Conservation (phyloP, 1,140 invertebrate species). For the Spodoptera frugiperda region DNA sequence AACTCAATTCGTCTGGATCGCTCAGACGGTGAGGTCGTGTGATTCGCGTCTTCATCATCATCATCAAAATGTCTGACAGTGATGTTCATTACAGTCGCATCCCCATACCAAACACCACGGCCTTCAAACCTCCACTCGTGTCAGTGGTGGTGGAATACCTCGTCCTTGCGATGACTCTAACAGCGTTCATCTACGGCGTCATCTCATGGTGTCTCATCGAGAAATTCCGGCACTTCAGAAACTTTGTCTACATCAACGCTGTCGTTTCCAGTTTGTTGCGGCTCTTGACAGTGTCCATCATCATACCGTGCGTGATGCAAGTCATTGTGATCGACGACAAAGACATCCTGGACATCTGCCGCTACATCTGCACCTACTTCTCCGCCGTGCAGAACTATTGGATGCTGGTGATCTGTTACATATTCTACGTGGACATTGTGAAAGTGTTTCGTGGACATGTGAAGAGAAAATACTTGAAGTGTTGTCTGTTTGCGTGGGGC, state of each 20-base stretch:
- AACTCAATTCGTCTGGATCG: no score
- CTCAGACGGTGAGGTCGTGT: no score
- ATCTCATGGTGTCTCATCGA: conserved; percentile 4
- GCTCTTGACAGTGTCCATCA: not conserved
- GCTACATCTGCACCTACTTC: conserved; percentile 14
- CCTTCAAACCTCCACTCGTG: not conserved
- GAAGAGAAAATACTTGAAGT: conserved; percentile 15
- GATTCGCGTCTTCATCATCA: no score
- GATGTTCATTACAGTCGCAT: no score
- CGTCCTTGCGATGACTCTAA: not conserved
- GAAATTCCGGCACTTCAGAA: conserved; percentile 23
- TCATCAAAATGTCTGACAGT: no score
- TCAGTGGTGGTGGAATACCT: not conserved
- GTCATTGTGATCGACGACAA: no score
- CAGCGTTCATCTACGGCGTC: conserved; percentile 8
- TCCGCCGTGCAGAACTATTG: conserved; percentile 15
- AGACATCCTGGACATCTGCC: not conserved
- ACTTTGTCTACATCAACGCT: conserved; percentile 23
- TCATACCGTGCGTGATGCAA: not conserved
- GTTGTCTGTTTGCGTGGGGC: conserved; percentile 27
- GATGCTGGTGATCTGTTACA: conserved; percentile 24
- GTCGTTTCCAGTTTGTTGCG: conserved; percentile 2
- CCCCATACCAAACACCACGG: not conserved
- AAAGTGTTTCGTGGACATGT: conserved; percentile 27
- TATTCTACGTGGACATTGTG: conserved; percentile 28